A percentile compares a stretch with the other conserved stretches of the same genome.
Conservation (phyloP, 2,797 vertebrate genomes). For the Spinibarbus caldwelli region DNA sequence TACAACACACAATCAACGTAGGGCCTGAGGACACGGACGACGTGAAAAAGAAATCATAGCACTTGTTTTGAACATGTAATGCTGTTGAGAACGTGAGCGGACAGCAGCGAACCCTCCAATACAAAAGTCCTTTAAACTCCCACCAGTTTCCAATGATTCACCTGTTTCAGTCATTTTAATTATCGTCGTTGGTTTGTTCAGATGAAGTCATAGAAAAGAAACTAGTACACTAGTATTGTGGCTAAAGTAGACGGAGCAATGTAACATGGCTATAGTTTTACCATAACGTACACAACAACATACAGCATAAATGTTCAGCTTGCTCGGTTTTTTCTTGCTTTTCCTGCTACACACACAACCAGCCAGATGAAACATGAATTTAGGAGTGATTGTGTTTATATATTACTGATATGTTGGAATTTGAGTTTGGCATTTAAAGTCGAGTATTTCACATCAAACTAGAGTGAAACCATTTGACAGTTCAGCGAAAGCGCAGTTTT, state of each 20-base stretch:
- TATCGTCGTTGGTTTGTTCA: not conserved
- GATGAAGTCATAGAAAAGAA: constrained; percentile 1
- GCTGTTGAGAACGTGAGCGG: constrained; percentile 59
- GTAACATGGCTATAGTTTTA: constrained; percentile 63
- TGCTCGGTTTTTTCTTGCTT: constrained; percentile 43
- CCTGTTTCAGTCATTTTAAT: not conserved
- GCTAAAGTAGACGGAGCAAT: constrained; percentile 43
- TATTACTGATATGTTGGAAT: not conserved
- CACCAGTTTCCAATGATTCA: constrained; percentile 6
- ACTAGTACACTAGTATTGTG: constrained; percentile 12
- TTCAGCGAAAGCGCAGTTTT: constrained; percentile 28
- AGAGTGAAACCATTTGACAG: not conserved
- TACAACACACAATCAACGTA: constrained; percentile 66
- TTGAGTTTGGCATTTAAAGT: constrained; percentile 13
- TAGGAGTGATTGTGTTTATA: not conserved
- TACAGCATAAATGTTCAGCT: constrained; percentile 64
- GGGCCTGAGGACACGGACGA: constrained; percentile 54
- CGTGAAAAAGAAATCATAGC: constrained; percentile 51
- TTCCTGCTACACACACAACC: constrained; percentile 67
- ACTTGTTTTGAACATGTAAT: constrained; percentile 55
- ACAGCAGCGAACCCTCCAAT: not conserved
- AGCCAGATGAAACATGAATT: constrained; percentile 66
- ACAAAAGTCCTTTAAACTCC: not conserved
- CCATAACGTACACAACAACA: constrained; percentile 57
- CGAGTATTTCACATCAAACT: not conserved